Conservation (phyloP, 2,113 vertebrate genomes). For the Poeciliopsis turrubarensis region DNA sequence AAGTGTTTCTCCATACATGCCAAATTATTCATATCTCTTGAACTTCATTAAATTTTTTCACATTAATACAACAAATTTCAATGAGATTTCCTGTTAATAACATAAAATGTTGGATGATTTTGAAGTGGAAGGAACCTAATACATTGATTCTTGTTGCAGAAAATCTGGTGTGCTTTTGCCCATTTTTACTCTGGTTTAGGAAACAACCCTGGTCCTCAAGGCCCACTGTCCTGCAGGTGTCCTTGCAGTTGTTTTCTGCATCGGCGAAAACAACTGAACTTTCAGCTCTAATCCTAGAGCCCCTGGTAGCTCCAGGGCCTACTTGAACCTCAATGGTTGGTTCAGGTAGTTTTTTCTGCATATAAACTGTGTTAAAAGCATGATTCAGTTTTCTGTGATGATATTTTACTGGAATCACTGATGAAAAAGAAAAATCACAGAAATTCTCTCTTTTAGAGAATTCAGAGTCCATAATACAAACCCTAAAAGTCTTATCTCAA, state of each 20-base stretch:
- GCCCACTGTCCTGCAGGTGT: neutral
- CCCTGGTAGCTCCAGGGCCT: no score
- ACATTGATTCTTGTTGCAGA: no score
- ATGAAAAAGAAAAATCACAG: neutral
- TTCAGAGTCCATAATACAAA: constrained; percentile 16
- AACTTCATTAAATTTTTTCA: no score
- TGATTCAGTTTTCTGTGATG: neutral
- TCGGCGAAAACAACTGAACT: neutral
- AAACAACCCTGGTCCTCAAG: neutral
- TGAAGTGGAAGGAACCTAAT: no score
- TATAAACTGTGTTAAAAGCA: neutral
- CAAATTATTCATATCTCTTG: no score
- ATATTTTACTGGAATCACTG: neutral
- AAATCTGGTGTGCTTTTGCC: no score
- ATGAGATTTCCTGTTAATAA: no score
- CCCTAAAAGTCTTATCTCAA: constrained; percentile 9
- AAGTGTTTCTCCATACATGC: no score
- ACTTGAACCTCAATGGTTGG: neutral
- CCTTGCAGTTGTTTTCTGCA: no score
- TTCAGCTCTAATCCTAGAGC: neutral
- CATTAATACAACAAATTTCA: no score
- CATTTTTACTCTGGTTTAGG: no score
- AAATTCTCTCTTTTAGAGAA: constrained; percentile 2
- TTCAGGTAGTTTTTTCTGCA: neutral
- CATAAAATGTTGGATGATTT: no score